phyloP scores from a whole-genome alignment of 2,113 vertebrate genomes.

The Ictidomys tridecemlineatus region DNA sequence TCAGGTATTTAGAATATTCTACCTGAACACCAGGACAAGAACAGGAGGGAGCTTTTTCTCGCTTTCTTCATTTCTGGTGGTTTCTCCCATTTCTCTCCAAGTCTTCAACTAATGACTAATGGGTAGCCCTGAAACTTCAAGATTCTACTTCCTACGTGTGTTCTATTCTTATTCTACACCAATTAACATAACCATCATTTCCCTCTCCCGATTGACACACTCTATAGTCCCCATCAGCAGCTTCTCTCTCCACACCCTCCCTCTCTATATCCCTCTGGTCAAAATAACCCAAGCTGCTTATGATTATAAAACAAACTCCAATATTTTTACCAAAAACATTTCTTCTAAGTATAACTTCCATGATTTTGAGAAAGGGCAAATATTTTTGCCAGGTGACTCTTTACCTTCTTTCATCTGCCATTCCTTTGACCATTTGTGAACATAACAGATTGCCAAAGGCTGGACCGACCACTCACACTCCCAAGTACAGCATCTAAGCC shows the following conservation, averaged over 20 bases:
- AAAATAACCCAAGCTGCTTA: constrained; percentile 40
- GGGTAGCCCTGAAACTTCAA: constrained; percentile 45
- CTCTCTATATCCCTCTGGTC: background rate
- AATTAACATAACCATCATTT: constrained; percentile 61
- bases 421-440: background rate
- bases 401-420: constrained; percentile 54
- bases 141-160: constrained; percentile 33
- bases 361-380: constrained; percentile 64
- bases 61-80: constrained; percentile 17
- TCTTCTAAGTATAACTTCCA: constrained; percentile 74
- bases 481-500: background rate
- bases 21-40: background rate
- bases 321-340: constrained; percentile 78
- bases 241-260: background rate
- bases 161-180: constrained; percentile 71
- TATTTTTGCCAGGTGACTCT: constrained; percentile 72
- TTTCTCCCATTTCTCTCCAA: constrained; percentile 8
- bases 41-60: background rate
- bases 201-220: background rate
- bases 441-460: background rate
- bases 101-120: constrained; percentile 65
- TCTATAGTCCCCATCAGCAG: background rate
- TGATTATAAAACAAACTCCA: constrained; percentile 79
- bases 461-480: background rate
- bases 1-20: background rate